Percentiles rank a stretch among this genome's conserved stretches.
phyloP scores from a whole-genome alignment of 2,888 invertebrate genomes.

The Synergus gifuensis region DNA sequence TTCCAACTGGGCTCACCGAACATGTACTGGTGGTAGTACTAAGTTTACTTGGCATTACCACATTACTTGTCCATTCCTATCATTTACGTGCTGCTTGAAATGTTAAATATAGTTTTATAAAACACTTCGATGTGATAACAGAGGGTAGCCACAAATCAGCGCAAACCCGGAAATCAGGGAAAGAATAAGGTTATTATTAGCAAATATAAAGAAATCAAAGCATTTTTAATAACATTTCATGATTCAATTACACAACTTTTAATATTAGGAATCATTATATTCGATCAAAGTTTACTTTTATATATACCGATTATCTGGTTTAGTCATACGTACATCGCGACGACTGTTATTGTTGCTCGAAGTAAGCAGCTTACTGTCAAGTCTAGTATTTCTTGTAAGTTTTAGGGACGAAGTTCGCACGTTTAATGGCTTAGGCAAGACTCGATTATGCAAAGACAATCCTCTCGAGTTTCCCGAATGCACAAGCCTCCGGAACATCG shows the following conservation, averaged over 20 bases:
- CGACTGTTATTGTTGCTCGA: conserved; percentile 1
- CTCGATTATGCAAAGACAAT: conserved; percentile 65
- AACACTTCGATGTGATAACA: background rate
- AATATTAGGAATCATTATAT: too few relatives aligned
- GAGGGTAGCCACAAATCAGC: too few relatives aligned
- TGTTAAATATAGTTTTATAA: background rate
- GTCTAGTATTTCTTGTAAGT: conserved; percentile 40
- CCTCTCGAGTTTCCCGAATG: conserved; percentile 58
- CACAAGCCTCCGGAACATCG: conserved; percentile 25
- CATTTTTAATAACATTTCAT: too few relatives aligned
- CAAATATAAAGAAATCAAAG: too few relatives aligned
- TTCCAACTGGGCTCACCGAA: conserved; percentile 46
- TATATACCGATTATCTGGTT: background rate
- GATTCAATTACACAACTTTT: too few relatives aligned
- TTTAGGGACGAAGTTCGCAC: conserved; percentile 53
- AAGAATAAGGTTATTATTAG: too few relatives aligned
- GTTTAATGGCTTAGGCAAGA: conserved; percentile 64
- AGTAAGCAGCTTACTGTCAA: conserved; percentile 28
- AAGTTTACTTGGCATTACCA: conserved; percentile 31
- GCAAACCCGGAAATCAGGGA: too few relatives aligned
- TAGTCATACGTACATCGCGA: background rate
- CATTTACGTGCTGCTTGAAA: conserved; percentile 27
- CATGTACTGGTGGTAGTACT: conserved; percentile 43
- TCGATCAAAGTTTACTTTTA: too few relatives aligned
- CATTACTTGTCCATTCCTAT: conserved; percentile 37